Base-by-base conservation (phyloP, 2,113 vertebrate genomes). In the Mesocricetus auratus region DNA sequence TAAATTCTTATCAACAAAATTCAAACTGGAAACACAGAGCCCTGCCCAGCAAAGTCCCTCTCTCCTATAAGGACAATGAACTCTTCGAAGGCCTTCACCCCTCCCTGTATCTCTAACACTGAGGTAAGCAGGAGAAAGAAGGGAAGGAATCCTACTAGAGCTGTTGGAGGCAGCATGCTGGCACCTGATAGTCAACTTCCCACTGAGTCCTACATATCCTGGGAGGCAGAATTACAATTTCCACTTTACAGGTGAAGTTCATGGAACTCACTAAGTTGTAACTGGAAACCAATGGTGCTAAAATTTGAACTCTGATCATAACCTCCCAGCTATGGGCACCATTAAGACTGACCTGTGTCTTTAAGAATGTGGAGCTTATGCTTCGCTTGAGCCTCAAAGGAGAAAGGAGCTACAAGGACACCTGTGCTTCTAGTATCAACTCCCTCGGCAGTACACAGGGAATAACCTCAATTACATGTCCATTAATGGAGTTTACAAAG, bases 271-370 rank as follows among this genome's bases (percentile, higher is more conserved):
- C 60, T 36, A 66, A 87, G 92, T 74, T 88, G 45, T 19, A 82
- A 89, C 0, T 96, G 69, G 53, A 88, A 89, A 95, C 45, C 64
- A 90, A 16, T 45, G 53, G 47, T 60, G 68, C 69, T 96, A 96
- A 62, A 97, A 91, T 95, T 50, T 97, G 82, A 96, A 93, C 83
- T 93, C 73, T 87, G 92, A 96, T 78, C 29, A 90, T 53, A 94
- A 36, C 42, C 75, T 95, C 29, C n/a, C 13, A 93, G 86, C 36
- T 93, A 79, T 92, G 62, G 56, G 45, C 7, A 95, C 47, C 68
- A 36, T 93, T 33, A 50, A 83, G 47, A 78, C 12, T 81, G 36
- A 96, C 33, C 86, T 68, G 16, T 81, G 16, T 81, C 62, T 86
- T n/a, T 62, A 36, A 31, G 33, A 39, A 95, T 83, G 73, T 0